phyloP scores from a whole-genome alignment of 2,888 invertebrate species.

The Panopea generosa region DNA sequence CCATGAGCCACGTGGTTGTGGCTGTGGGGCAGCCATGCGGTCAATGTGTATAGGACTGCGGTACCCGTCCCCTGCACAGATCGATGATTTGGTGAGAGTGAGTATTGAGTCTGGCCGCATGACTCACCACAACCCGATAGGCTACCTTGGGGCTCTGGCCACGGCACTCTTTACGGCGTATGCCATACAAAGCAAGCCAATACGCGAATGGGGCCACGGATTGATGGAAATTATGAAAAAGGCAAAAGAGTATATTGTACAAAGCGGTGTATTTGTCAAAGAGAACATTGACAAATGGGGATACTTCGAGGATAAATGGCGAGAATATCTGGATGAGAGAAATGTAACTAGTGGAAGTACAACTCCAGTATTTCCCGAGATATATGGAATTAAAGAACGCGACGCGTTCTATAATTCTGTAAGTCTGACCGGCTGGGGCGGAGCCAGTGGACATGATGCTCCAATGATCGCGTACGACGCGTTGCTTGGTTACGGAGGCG shows the following conservation, averaged over 20 bases:
- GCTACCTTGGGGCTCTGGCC: constrained; percentile 82
- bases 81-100: constrained; percentile 80
- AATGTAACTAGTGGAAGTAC: constrained; percentile 68
- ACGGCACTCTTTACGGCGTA: constrained; percentile 82
- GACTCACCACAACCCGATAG: constrained; percentile 84
- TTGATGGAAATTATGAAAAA: constrained; percentile 72
- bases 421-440: constrained; percentile 82
- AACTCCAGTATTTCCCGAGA: constrained; percentile 74
- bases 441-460: constrained; percentile 83
- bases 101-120: constrained; percentile 82
- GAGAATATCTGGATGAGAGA: constrained; percentile 72
- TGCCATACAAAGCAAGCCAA: constrained; percentile 79
- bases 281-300: constrained; percentile 78
- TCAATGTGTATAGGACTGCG: constrained; percentile 83
- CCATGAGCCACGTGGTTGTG: constrained; percentile 78
- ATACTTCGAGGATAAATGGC: constrained; percentile 80
- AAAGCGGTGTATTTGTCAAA: constrained; percentile 65
- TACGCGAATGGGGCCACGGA: constrained; percentile 77
- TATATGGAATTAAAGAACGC: constrained; percentile 75
- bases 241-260: constrained; percentile 75
- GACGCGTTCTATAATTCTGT: constrained; percentile 79
- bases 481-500: constrained; percentile 70
- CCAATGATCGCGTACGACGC: constrained; percentile 84
- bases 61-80: constrained; percentile 76
- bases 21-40: constrained; percentile 84